Evolutionary conservation across 2,797 vertebrate genomes (phyloP).

Genomic region (Paguma larvata): DNA sequence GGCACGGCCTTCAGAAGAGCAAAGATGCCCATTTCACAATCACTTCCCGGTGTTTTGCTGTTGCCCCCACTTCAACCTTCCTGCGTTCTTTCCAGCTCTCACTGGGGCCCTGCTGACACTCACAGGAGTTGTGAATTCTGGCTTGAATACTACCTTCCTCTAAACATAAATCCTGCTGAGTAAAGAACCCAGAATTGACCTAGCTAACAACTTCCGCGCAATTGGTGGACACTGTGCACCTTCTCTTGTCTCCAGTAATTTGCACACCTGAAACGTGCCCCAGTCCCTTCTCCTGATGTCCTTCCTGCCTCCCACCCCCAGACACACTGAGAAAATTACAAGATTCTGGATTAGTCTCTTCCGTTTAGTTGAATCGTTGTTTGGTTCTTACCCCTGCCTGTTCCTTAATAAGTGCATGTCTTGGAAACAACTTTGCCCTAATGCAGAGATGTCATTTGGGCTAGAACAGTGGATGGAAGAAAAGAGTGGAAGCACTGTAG

Average conservation of each 20-base stretch:
- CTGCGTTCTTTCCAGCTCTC: slow-evolving; percentile 11
- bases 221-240: neutral
- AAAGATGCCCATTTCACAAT: slow-evolving; percentile 51
- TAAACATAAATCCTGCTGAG: slow-evolving; percentile 35
- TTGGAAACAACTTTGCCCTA: slow-evolving; percentile 49
- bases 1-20: slow-evolving; percentile 39
- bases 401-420: neutral
- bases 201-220: neutral
- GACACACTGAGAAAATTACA: slow-evolving; percentile 38
- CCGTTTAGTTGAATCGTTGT: slow-evolving; percentile 1
- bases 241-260: slow-evolving; percentile 17
- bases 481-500: neutral
- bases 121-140: slow-evolving; percentile 33
- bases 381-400: neutral
- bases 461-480: neutral
- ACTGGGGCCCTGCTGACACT: slow-evolving; percentile 5
- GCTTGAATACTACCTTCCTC: slow-evolving; percentile 67
- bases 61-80: neutral
- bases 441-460: neutral
- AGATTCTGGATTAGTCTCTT: slow-evolving; percentile 57
- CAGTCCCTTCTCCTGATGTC: neutral
- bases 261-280: neutral
- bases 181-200: slow-evolving; percentile 52
- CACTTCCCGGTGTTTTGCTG: slow-evolving; percentile 22
- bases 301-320: neutral